phyloP scores from a whole-genome alignment of 1,140 invertebrate genomes.

The Piezodorus guildinii region DNA sequence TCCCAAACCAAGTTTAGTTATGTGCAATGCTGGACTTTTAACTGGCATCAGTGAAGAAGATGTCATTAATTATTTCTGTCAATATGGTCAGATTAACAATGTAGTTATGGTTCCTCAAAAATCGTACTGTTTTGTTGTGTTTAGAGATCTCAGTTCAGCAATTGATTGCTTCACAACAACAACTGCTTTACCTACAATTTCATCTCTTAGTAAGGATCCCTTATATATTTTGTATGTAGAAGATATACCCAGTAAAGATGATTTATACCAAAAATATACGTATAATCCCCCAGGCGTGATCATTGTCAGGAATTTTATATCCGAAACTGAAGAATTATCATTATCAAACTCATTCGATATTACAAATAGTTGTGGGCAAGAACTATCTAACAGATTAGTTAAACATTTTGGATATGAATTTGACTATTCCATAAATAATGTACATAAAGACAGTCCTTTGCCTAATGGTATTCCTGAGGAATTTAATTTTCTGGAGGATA shows the following conservation, averaged over 20 bases:
- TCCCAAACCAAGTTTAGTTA: constrained; percentile 35
- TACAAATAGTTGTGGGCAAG: constrained; percentile 15
- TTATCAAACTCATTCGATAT: constrained; percentile 41
- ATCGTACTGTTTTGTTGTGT: constrained; percentile 63
- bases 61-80: constrained; percentile 40
- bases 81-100: constrained; percentile 40
- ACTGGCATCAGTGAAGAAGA: constrained; percentile 53
- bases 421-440: constrained; percentile 77
- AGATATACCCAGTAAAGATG: constrained; percentile 38
- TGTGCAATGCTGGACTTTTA: constrained; percentile 64
- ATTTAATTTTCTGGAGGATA: constrained; percentile 52
- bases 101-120: constrained; percentile 57
- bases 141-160: constrained; percentile 38
- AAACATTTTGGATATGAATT: constrained; percentile 94
- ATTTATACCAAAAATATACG: not conserved
- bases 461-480: constrained; percentile 52
- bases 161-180: constrained; percentile 38
- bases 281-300: constrained; percentile 55
- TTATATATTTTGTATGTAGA: constrained; percentile 2
- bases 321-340: constrained; percentile 52
- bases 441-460: constrained; percentile 60
- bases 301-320: constrained; percentile 62
- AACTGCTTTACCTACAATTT: constrained; percentile 39
- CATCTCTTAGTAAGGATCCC: constrained; percentile 39
- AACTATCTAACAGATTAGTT: constrained; percentile 74